phyloP scores from a whole-genome alignment of 2,888 invertebrate genomes.

The Trissoscelio sp. region DNA sequence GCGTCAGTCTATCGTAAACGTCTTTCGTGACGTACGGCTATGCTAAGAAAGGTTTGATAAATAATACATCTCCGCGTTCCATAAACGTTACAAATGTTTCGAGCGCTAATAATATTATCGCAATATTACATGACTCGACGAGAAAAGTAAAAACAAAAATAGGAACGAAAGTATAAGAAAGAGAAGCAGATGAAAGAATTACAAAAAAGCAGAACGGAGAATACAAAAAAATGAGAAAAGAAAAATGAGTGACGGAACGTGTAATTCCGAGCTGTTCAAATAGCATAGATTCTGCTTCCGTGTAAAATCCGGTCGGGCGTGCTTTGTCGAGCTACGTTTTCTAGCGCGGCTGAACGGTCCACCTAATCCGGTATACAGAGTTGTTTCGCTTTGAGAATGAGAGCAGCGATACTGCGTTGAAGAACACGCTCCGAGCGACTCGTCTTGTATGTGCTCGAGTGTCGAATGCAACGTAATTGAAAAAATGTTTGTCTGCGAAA shows the following conservation, averaged over 20 bases:
- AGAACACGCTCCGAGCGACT: slow-evolving; percentile 56
- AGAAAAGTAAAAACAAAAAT: too few relatives aligned
- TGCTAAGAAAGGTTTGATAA: slow-evolving; percentile 19
- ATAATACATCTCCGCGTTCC: too few relatives aligned
- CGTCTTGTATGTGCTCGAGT: slow-evolving; percentile 46
- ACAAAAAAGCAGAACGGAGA: too few relatives aligned
- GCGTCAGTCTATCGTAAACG: slow-evolving; percentile 40
- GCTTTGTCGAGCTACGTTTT: slow-evolving; percentile 64
- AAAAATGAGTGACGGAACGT: slow-evolving; percentile 53
- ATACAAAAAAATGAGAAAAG: too few relatives aligned
- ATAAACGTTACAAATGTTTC: too few relatives aligned
- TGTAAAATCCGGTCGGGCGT: slow-evolving; percentile 66
- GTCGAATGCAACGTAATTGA: slow-evolving; percentile 62
- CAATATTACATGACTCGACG: too few relatives aligned
- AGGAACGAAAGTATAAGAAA: too few relatives aligned
- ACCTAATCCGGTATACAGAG: slow-evolving; percentile 62
- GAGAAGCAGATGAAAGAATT: too few relatives aligned
- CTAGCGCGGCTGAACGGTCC: slow-evolving; percentile 64
- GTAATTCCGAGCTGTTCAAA: slow-evolving; percentile 60
- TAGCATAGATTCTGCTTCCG: slow-evolving; percentile 65
- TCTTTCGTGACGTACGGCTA: slow-evolving; percentile 46
- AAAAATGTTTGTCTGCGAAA: slow-evolving; percentile 48
- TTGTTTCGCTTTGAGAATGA: slow-evolving; percentile 67
- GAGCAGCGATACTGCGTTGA: slow-evolving; percentile 53
- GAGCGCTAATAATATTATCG: too few relatives aligned